Evolutionary conservation across 2,113 vertebrate genomes (phyloP).

Genomic region (Butastur rufipennis): DNA sequence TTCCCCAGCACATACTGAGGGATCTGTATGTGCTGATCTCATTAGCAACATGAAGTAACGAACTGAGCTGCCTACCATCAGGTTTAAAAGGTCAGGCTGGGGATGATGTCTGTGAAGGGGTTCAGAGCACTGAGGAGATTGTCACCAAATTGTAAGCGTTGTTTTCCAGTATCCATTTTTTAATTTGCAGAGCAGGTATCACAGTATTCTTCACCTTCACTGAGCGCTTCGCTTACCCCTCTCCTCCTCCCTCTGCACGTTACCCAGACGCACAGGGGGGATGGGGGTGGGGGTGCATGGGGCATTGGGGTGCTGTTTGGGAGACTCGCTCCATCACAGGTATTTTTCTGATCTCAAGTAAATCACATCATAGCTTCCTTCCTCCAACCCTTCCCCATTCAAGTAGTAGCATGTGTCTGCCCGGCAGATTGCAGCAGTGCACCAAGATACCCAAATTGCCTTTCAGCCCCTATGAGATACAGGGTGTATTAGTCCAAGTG

Average conservation of each 20-base stretch:
- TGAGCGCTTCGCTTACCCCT: background rate
- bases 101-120: background rate
- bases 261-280: accelerated
- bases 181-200: background rate
- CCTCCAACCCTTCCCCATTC: background rate
- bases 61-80: background rate
- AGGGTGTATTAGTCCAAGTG: background rate
- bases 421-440: background rate
- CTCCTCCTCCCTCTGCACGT: background rate
- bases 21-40: background rate
- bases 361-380: background rate
- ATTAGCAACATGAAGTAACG: background rate
- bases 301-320: background rate
- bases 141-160: background rate
- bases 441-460: background rate
- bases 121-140: background rate
- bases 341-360: background rate
- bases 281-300: background rate
- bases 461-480: background rate
- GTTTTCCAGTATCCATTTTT: background rate
- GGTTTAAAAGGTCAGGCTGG: background rate
- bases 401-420: background rate
- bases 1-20: background rate
- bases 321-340: background rate
- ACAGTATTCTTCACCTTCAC: background rate